Conservation (phyloP, 2,888 invertebrate species). For the Cephonodes hylas region DNA sequence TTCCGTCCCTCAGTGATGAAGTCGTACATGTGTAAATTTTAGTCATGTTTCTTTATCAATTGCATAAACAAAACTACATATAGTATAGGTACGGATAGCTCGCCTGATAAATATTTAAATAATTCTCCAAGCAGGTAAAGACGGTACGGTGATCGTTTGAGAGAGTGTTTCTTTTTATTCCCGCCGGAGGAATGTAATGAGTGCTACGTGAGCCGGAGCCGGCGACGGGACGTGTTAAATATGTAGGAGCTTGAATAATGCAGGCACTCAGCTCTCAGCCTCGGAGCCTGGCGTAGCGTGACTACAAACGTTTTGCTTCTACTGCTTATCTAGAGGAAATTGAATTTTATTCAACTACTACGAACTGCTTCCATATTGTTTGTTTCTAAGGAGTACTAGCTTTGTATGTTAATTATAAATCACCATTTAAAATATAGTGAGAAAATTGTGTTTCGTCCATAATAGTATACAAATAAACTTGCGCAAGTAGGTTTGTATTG, state of each 20-base stretch:
- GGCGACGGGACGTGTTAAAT: slow-evolving; percentile 37
- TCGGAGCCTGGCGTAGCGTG: slow-evolving; percentile 20
- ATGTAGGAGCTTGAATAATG: slow-evolving; percentile 58
- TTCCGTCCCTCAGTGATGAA: too few species aligned
- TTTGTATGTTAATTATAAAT: too few species aligned
- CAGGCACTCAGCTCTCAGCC: slow-evolving; percentile 34
- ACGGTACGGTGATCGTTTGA: background rate
- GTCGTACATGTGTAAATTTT: too few species aligned
- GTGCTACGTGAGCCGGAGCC: slow-evolving; percentile 19
- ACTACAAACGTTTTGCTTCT: slow-evolving; percentile 15
- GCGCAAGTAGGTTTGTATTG: too few species aligned
- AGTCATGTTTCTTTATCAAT: too few species aligned
- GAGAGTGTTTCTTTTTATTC: background rate
- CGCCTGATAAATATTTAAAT: background rate
- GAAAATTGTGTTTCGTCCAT: too few species aligned
- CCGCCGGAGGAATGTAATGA: slow-evolving; percentile 19
- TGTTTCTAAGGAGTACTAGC: background rate
- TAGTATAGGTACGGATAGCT: background rate
- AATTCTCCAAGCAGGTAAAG: background rate
- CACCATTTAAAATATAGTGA: too few species aligned
- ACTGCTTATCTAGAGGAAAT: slow-evolving; percentile 4
- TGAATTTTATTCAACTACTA: slow-evolving; percentile 23
- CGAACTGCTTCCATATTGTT: background rate
- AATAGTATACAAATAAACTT: too few species aligned
- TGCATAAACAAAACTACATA: too few species aligned